Percentiles rank a stretch among this genome's conserved stretches.
These are phyloP conservation scores for Eupsittula cactorum DNA, from an alignment of 2,113 vertebrate species.

Conservation along the genomic window DNA sequence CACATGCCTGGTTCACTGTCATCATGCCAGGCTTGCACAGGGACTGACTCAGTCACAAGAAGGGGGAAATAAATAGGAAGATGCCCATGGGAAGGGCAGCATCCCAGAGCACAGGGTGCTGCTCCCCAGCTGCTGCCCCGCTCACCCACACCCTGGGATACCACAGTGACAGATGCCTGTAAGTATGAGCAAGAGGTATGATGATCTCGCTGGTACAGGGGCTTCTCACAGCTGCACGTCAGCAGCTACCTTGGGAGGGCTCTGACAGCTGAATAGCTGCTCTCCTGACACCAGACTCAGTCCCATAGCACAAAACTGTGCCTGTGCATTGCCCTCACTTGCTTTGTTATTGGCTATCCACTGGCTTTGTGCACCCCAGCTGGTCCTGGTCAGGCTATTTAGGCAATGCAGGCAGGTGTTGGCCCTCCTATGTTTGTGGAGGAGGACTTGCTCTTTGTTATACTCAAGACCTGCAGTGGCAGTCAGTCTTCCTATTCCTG, in stretches of 20 bases:
- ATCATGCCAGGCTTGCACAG: fast-evolving
- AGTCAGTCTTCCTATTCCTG: fast-evolving
- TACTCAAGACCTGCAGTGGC: fast-evolving
- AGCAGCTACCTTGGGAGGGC: background rate
- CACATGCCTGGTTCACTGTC: fast-evolving
- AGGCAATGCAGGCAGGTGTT: fast-evolving
- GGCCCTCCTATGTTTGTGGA: fast-evolving
- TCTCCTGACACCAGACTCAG: background rate
- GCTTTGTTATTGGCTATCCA: background rate
- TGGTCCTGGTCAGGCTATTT: background rate
- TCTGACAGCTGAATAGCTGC: background rate
- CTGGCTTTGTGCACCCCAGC: background rate
- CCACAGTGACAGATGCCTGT: background rate
- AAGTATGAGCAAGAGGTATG: background rate
- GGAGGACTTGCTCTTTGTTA: fast-evolving
- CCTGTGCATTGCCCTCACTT: background rate
- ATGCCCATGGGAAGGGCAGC: background rate
- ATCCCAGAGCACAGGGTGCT: background rate
- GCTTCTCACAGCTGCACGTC: background rate
- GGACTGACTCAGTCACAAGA: background rate
- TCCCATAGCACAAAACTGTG: background rate
- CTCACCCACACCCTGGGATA: background rate
- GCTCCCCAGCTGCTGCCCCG: background rate
- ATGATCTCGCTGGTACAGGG: background rate
- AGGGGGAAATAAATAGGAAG: background rate